Evolutionary conservation across 2,113 vertebrate species (phyloP).

Genomic region (Sinocyclocheilus grahami): DNA sequence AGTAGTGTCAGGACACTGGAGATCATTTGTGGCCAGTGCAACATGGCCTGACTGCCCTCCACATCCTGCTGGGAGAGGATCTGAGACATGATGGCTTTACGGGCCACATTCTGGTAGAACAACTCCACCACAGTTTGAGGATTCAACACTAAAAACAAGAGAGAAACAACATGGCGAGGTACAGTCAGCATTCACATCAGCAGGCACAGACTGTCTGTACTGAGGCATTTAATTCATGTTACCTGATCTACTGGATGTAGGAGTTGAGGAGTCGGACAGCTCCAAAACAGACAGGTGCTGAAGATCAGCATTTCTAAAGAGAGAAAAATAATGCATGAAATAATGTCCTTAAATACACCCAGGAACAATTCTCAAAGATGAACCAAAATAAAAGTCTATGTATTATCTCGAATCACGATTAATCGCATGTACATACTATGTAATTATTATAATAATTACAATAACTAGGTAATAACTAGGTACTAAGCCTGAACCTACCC

Average conservation of each 20-base stretch:
- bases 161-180: background rate
- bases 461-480: too few species aligned
- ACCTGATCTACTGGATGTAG: conserved; percentile 79
- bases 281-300: conserved; percentile 92
- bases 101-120: conserved; percentile 89
- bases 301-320: conserved; percentile 87
- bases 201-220: background rate
- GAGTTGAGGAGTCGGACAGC: conserved; percentile 81
- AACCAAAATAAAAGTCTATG: too few species aligned
- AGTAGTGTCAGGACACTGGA: conserved; percentile 82
- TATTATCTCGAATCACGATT: too few species aligned
- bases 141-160: conserved; percentile 70
- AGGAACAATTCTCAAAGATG: too few species aligned
- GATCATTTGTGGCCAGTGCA: conserved; percentile 86
- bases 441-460: too few species aligned
- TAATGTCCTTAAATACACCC: background rate
- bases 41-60: conserved; percentile 66
- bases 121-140: conserved; percentile 91
- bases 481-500: too few species aligned
- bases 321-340: background rate
- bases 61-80: conserved; percentile 80
- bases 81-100: conserved; percentile 83
- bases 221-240: conserved; percentile 35
- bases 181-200: background rate
- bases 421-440: too few species aligned